Evolutionary conservation across 2,888 invertebrate species (phyloP).

Genomic region (Eupithecia dodoneata): DNA sequence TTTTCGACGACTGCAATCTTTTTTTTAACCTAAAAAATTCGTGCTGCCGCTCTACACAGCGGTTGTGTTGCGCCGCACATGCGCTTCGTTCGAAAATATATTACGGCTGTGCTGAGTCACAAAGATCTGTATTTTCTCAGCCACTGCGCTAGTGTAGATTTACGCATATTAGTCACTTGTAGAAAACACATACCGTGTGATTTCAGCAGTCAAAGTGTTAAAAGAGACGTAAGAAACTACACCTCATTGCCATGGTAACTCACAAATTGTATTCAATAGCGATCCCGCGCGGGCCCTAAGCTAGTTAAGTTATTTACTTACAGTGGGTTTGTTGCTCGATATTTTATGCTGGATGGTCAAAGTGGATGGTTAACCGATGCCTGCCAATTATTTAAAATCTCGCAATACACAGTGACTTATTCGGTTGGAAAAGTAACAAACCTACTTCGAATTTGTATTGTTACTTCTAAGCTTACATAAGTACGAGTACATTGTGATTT

Average conservation of each 20-base stretch:
- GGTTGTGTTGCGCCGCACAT: too few relatives aligned
- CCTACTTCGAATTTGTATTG: neutral
- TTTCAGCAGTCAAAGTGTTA: too few relatives aligned
- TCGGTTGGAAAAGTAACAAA: neutral
- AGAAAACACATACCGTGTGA: too few relatives aligned
- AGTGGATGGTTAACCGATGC: neutral
- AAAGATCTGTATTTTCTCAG: too few relatives aligned
- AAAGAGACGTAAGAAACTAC: neutral
- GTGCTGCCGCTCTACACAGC: too few relatives aligned
- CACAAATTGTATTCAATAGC: neutral
- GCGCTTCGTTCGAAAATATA: too few relatives aligned
- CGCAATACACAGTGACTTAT: neutral
- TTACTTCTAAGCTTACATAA: neutral
- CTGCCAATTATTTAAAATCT: neutral
- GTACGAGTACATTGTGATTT: neutral
- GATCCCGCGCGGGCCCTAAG: too few relatives aligned
- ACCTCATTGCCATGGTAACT: neutral
- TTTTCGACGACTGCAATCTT: too few relatives aligned
- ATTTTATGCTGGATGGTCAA: neutral
- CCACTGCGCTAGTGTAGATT: too few relatives aligned
- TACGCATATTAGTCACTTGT: too few relatives aligned
- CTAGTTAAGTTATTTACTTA: neutral
- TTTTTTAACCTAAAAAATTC: too few relatives aligned
- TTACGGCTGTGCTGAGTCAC: too few relatives aligned
- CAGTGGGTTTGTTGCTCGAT: neutral